A percentile compares a stretch with the other conserved stretches of the same genome.
These are phyloP conservation scores for Amyelois transitella DNA, from an alignment of 1,140 invertebrate genomes.

Conservation along the genomic window DNA sequence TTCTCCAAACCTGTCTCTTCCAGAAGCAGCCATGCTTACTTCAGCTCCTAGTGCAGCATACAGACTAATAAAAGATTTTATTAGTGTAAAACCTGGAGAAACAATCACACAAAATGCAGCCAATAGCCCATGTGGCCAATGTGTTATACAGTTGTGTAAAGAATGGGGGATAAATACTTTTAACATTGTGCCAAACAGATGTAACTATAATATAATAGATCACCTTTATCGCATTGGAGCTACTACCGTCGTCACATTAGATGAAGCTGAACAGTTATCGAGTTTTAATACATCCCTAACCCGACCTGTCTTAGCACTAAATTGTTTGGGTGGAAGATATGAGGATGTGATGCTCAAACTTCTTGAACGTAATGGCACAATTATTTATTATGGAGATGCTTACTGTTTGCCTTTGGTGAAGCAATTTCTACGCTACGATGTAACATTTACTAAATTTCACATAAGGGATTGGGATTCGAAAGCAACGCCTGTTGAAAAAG, in stretches of 20 bases:
- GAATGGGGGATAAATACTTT: constrained; percentile 85
- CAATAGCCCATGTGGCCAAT: constrained; percentile 95
- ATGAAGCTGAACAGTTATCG: constrained; percentile 83
- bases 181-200: constrained; percentile 89
- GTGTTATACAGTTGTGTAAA: constrained; percentile 91
- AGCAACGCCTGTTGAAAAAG: constrained; percentile 68
- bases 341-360: constrained; percentile 87
- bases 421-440: constrained; percentile 91
- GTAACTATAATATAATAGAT: constrained; percentile 47
- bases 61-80: constrained; percentile 95
- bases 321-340: constrained; percentile 94
- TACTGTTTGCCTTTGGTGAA: constrained; percentile 89
- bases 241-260: constrained; percentile 88
- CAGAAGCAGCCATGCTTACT: constrained; percentile 88
- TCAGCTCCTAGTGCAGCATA: constrained; percentile 97
- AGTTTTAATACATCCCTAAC: constrained; percentile 79
- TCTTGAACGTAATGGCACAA: constrained; percentile 80
- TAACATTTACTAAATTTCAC: constrained; percentile 90
- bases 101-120: constrained; percentile 93
- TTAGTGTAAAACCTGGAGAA: constrained; percentile 82
- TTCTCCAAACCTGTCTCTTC: constrained; percentile 78
- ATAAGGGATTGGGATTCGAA: constrained; percentile 87
- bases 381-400: constrained; percentile 98
- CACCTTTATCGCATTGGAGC: constrained; percentile 83
- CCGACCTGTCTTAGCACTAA: constrained; percentile 89